Evolutionary conservation across 2,113 vertebrate genomes (phyloP).

Genomic region (Ranitomeya variabilis): DNA sequence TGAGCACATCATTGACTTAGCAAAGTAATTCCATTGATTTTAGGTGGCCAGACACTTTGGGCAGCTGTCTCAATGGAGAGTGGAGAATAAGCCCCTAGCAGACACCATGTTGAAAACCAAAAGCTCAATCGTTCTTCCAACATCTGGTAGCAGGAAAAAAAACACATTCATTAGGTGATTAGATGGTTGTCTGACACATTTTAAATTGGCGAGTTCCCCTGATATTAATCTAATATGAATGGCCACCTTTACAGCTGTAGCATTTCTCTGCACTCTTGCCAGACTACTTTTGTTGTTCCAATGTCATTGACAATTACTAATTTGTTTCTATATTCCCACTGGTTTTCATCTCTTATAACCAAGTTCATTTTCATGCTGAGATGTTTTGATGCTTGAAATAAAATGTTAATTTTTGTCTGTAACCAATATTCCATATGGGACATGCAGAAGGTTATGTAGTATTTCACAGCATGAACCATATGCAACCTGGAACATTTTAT

Average conservation of each 20-base stretch:
- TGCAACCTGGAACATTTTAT: constrained; percentile 8
- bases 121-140: no score
- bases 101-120: no score
- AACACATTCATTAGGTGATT: no score
- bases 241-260: neutral
- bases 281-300: neutral
- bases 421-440: constrained; percentile 20
- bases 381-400: constrained; percentile 2
- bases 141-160: no score
- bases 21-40: neutral
- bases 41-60: no score
- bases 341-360: neutral
- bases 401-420: neutral
- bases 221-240: no score
- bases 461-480: neutral
- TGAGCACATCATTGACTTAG: neutral
- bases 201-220: no score
- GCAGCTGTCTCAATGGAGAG: no score
- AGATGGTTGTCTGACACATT: no score
- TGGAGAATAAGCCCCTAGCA: no score
- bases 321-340: neutral
- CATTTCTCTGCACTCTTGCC: neutral
- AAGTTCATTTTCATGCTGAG: neutral
- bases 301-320: neutral
- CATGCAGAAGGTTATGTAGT: neutral